Percentiles rank a stretch among this genome's conserved stretches.
These are phyloP conservation scores for Eupsittula cactorum DNA, from an alignment of 2,113 vertebrate genomes.

Conservation along the genomic window DNA sequence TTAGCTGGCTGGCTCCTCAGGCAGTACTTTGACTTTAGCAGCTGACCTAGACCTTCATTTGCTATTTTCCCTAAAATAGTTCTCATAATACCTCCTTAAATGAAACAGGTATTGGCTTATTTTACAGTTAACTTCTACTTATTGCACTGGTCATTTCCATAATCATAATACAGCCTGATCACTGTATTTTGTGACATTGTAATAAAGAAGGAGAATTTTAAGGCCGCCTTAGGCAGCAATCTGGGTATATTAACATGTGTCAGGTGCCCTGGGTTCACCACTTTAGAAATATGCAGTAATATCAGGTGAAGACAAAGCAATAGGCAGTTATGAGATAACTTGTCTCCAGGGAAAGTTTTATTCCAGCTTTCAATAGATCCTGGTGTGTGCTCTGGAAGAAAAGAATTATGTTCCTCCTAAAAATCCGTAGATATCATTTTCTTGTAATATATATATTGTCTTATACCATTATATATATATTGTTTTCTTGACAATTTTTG, in stretches of 20 bases:
- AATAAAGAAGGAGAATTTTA: neutral
- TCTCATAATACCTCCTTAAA: neutral
- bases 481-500: neutral
- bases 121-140: neutral
- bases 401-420: neutral
- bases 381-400: neutral
- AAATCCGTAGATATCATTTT: neutral
- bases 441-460: neutral
- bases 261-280: neutral
- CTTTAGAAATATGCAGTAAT: neutral
- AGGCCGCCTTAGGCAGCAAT: conserved; percentile 2
- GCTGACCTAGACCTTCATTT: neutral
- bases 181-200: neutral
- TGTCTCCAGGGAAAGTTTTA: conserved; percentile 3
- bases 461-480: neutral
- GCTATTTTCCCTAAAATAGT: neutral
- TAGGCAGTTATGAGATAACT: conserved; percentile 40
- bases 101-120: neutral
- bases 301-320: conserved; percentile 30
- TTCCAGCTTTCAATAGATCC: neutral
- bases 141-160: conserved; percentile 36
- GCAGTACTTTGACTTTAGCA: neutral
- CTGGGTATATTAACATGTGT: conserved; percentile 1
- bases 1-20: neutral
- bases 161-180: neutral